A percentile compares a stretch with the other conserved stretches of the same genome.
Conservation (phyloP, 2,888 invertebrate species). For the Sphaerophoria taeniata region DNA sequence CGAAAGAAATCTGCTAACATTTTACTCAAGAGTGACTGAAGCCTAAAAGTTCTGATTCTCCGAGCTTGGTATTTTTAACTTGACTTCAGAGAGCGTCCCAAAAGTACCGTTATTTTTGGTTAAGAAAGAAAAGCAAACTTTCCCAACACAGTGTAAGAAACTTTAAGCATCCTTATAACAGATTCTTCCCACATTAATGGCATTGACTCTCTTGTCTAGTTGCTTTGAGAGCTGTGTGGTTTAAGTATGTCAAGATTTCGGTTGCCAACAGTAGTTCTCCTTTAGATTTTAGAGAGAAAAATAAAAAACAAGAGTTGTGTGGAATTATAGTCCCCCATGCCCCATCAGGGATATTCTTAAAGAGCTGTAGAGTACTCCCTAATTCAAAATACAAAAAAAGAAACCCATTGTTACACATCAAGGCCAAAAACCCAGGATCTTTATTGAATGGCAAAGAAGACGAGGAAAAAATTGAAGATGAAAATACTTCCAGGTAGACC, state of each 20-base stretch:
- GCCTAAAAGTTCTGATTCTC: not conserved
- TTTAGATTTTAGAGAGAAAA: slow-evolving; percentile 47
- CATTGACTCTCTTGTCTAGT: slow-evolving; percentile 38
- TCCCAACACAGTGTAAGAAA: slow-evolving; percentile 15
- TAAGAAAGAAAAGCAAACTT: slow-evolving; percentile 29
- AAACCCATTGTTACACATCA: slow-evolving; percentile 69
- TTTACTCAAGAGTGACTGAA: not conserved
- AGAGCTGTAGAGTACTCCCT: slow-evolving; percentile 39
- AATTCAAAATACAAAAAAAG: slow-evolving; percentile 7
- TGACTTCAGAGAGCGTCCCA: too few species aligned
- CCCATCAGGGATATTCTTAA: slow-evolving; percentile 60
- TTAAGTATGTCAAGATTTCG: slow-evolving; percentile 72
- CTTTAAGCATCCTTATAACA: slow-evolving; percentile 18
- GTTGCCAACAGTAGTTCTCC: slow-evolving; percentile 38
- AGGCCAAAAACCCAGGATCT: slow-evolving; percentile 62
- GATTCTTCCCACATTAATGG: slow-evolving; percentile 67
- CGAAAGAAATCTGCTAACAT: not conserved
- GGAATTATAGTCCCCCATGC: slow-evolving; percentile 59
- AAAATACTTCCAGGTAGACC: slow-evolving; percentile 69
- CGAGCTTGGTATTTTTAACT: too few species aligned
- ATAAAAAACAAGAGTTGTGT: slow-evolving; percentile 58
- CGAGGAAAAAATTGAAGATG: slow-evolving; percentile 38
- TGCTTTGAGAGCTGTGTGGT: slow-evolving; percentile 34
- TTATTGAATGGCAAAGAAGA: slow-evolving; percentile 65
- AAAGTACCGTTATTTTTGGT: too few species aligned